These are phyloP conservation scores for Scomber colias DNA, from an alignment of 2,113 vertebrate genomes.

Conservation along the genomic window DNA sequence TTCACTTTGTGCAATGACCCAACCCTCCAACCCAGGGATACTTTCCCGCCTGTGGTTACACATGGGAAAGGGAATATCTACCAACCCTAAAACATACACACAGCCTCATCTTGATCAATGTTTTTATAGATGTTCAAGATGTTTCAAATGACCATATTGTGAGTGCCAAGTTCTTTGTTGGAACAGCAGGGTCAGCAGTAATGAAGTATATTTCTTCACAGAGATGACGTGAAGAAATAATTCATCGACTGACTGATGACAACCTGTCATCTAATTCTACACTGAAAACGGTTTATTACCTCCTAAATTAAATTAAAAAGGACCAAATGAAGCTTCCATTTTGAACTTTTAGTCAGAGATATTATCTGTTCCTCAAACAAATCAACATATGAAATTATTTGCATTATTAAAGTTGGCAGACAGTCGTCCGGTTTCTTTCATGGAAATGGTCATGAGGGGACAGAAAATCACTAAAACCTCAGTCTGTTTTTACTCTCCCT, in stretches of 20 bases:
- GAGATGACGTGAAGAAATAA: constrained; percentile 5
- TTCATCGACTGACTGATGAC: constrained; percentile 18
- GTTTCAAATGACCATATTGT: constrained; percentile 36
- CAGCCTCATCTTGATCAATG: constrained; percentile 20
- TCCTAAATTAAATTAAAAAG: constrained; percentile 17
- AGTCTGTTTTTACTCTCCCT: constrained; percentile 16
- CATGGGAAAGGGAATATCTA: constrained; percentile 58
- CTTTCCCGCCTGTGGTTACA: constrained; percentile 65
- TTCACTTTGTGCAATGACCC: constrained; percentile 59
- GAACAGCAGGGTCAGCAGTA: too few species aligned
- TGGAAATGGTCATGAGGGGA: background rate
- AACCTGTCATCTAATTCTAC: constrained; percentile 10
- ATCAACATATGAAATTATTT: background rate
- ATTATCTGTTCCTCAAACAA: constrained; percentile 12
- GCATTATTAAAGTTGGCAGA: constrained; percentile 13
- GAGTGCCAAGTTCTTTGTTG: background rate
- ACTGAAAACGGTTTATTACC: constrained; percentile 11
- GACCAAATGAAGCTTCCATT: background rate
- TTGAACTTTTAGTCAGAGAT: constrained; percentile 23
- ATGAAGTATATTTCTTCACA: too few species aligned
- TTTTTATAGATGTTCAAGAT: constrained; percentile 52
- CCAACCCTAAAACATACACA: constrained; percentile 22
- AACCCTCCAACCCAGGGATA: constrained; percentile 57
- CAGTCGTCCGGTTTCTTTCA: constrained; percentile 25
- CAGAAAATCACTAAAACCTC: background rate